Evolutionary conservation across 1,140 invertebrate genomes (phyloP), one percentile per base, ranked within the genome.

Genomic region (Onthophagus taurus): DNA sequence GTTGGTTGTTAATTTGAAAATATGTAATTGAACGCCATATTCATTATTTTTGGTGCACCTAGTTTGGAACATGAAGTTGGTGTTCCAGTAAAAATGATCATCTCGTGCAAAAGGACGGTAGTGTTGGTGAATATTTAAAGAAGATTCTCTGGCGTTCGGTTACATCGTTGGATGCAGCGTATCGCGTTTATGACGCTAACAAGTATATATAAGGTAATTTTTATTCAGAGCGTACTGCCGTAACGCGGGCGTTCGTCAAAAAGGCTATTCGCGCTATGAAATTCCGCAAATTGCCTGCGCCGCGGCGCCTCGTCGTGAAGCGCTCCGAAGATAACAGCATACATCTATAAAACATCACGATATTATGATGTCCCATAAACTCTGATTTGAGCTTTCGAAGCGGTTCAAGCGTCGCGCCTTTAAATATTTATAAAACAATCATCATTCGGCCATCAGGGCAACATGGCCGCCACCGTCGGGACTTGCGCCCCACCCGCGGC

Each of bases 401-500:
- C 48, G 53, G 44, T 52, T 35, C 53, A 31, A 49, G 50, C 49
- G 53, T 41, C 43, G 48, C 49, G 23, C 14, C 45, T 59, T 65
- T 51, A 61, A 62, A 61, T 63, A 65, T 65, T 65, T 60, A 65
- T 62, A 59, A 63, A 63, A 63, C 63, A 65, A 65, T 65, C 63
- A 65, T 65, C 63, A 61, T 65, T 62, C 60, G 59, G 49, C 61
- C 63, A 65, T 65, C 63, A 63, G 51, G n/a, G 50, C 61, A 63
- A 63, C 60, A 63, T 63, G 61, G 61, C 61, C 48, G 62, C 53
- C 33, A 53, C 45, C 55, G 51, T 58, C 16, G 44, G 58, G 55
- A 55, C 57, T 23, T 51, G 29, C 34, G 37, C 34, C 24, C 38
- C 36, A 36, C 37, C 30, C 44, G 31, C 50, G 29, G 30, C 42